Conservation (phyloP, 2,113 vertebrate species). For the Anarrhichthys ocellatus region DNA sequence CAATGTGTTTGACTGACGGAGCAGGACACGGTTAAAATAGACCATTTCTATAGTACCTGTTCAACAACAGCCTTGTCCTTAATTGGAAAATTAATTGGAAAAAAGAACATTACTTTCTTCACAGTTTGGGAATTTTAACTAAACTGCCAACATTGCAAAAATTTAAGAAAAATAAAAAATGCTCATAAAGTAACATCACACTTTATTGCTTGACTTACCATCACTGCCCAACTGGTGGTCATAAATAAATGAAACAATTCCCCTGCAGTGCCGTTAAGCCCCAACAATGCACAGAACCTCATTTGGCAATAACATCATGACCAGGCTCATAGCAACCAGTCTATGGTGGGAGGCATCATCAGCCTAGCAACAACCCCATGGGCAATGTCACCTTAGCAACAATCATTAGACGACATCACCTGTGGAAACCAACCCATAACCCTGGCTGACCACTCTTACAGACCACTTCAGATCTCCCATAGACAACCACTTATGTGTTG, state of each 20-base stretch:
- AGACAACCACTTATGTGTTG: constrained; percentile 21
- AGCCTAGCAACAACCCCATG: constrained; percentile 61
- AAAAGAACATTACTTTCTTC: not conserved
- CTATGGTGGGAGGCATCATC: constrained; percentile 12
- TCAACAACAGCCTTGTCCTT: not conserved
- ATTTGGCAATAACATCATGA: constrained; percentile 16
- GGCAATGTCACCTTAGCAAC: constrained; percentile 64
- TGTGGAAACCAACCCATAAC: constrained; percentile 65
- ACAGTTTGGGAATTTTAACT: not conserved
- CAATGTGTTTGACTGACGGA: not conserved
- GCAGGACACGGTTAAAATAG: constrained; percentile 8
- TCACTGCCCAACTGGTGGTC: not conserved
- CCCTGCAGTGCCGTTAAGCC: not conserved
- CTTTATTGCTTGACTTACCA: constrained; percentile 1
- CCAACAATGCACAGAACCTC: not conserved
- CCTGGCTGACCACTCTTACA: constrained; percentile 44
- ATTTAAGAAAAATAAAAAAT: not conserved
- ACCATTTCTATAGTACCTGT: not conserved
- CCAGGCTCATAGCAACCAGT: constrained; percentile 28
- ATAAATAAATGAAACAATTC: constrained; percentile 27
- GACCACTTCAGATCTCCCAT: constrained; percentile 53
- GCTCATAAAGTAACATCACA: not conserved
- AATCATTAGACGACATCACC: constrained; percentile 49
- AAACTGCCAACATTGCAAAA: not conserved
- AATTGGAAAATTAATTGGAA: not conserved